A percentile compares a stretch with the other conserved stretches of the same genome.
Evolutionary conservation across 53 echinoderm and acorn worm genomes (phyloP).

Genomic region (Echinarachnius parma): DNA sequence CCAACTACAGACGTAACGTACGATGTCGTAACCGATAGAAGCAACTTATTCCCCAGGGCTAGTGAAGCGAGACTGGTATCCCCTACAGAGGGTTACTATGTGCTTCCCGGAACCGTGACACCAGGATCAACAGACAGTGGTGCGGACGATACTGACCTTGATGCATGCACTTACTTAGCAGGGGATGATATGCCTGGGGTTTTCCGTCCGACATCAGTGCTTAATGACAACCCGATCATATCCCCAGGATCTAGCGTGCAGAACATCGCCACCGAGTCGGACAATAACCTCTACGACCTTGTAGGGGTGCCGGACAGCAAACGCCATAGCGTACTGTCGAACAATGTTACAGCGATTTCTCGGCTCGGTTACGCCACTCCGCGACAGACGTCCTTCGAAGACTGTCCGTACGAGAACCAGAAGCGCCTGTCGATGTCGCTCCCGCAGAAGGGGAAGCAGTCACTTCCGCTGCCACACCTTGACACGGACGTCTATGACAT

Average conservation of each 20-base stretch:
- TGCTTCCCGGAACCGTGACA: not conserved
- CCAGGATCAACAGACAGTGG: constrained; percentile 1
- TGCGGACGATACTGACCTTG: not conserved
- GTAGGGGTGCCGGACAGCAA: not conserved
- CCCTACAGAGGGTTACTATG: constrained; percentile 2
- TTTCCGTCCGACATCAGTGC: not conserved
- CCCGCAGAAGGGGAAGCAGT: not conserved
- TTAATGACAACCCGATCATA: constrained; percentile 25
- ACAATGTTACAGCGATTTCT: no score
- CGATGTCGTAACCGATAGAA: no score
- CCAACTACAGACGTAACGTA: no score
- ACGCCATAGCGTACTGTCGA: not conserved
- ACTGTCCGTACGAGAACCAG: constrained; percentile 14
- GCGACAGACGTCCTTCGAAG: not conserved
- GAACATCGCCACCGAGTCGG: not conserved
- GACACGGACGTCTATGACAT: constrained; percentile 22
- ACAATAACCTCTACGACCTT: constrained; percentile 13
- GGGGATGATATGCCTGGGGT: constrained; percentile 8
- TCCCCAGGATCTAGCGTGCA: no score
- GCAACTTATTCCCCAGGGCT: no score
- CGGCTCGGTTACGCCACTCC: constrained; percentile 10
- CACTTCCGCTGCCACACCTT: not conserved
- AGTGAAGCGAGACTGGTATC: constrained; percentile 17
- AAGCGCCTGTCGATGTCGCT: constrained; percentile 10
- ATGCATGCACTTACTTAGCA: constrained; percentile 15